Base-by-base conservation (phyloP, 2,113 vertebrate genomes). In the Phylloscopus trochiloides region DNA sequence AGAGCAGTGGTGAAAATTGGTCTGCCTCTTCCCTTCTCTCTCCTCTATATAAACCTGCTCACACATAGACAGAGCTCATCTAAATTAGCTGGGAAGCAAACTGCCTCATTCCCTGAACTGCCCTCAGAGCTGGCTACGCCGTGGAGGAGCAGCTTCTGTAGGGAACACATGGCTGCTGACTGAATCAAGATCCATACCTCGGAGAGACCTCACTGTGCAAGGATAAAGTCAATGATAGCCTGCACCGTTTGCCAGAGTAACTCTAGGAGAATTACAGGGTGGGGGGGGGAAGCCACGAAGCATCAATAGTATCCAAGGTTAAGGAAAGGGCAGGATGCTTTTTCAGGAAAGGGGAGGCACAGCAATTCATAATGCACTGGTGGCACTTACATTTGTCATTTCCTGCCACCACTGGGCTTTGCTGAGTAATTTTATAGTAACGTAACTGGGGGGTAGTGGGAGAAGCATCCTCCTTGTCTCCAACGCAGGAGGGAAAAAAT, bases 311-410 rank as follows among this genome's bases (percentile, higher is more conserved):
- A 74, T 29, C 91, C 92, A 95, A 94, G 88, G 78, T 92, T 91
- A 83, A 71, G 91, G 76, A 96, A 96, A 97, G 94, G 92, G 90
- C 94, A 91, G 88, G 95, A 93, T 74, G 78, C 52, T 66, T 89
- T 57, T 79, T 92, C 78, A 86, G 77, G 88, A 83, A 86, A 85
- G 22, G 88, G 86, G 74, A 92, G 58, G 68, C 68, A 76, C 77
- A 86, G 91, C 73, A 51, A 87, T 82, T 83, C 59, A 57, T 81
- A 92, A 89, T 9, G 48, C 75, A 73, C 38, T 25, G 71, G 72
- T 83, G 73, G 86, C 48, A 79, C 66, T 90, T 94, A 62, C 92
- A 86, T 83, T 96, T 94, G 86, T 89, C 93, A 86, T 93, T 90
- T 75, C 85, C 87, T 92, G 90, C 79, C 90, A 86, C 84, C 81